phyloP scores from a whole-genome alignment of 2,888 invertebrate genomes.

The Mesorhabditis spiculigera region DNA sequence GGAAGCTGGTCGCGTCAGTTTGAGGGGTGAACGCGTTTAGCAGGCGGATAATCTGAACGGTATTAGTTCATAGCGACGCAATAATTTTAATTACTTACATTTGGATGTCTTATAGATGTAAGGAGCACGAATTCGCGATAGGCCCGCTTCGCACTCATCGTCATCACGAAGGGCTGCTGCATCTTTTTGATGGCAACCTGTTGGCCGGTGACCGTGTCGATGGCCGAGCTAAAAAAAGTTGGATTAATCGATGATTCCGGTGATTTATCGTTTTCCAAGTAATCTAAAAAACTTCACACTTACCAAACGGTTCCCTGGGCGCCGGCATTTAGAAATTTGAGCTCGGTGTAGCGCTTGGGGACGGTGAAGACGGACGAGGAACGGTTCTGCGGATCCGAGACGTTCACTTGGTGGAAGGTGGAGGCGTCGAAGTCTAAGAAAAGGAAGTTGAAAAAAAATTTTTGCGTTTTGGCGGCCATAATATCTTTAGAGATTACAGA shows the following conservation, averaged over 20 bases:
- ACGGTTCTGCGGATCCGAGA: not conserved
- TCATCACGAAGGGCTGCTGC: conserved; percentile 98
- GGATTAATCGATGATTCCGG: not conserved
- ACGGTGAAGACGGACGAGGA: conserved; percentile 13
- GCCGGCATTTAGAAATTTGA: conserved; percentile 37
- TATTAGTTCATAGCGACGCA: not conserved
- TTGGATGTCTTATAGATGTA: conserved; percentile 99
- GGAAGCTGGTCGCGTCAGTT: conserved; percentile 91
- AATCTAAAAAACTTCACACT: conserved; percentile 11
- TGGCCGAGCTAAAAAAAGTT: conserved; percentile 77
- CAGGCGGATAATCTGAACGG: conserved; percentile 76
- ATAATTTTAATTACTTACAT: conserved; percentile 71
- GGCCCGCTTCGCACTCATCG: conserved; percentile 97
- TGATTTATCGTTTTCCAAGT: not conserved
- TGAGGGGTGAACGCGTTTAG: conserved; percentile 99
- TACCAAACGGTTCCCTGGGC: conserved; percentile 45
- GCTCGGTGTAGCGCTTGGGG: conserved; percentile 31
- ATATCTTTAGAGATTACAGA: too few species aligned
- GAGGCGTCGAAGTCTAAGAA: not conserved
- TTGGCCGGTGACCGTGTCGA: conserved; percentile 82
- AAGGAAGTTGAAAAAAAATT: too few species aligned
- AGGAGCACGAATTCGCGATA: conserved; percentile 98
- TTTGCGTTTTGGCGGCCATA: too few species aligned
- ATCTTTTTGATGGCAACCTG: conserved; percentile 99
- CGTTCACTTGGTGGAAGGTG: not conserved